Conservation (phyloP, 2,113 vertebrate genomes). For the Malurus melanocephalus region DNA sequence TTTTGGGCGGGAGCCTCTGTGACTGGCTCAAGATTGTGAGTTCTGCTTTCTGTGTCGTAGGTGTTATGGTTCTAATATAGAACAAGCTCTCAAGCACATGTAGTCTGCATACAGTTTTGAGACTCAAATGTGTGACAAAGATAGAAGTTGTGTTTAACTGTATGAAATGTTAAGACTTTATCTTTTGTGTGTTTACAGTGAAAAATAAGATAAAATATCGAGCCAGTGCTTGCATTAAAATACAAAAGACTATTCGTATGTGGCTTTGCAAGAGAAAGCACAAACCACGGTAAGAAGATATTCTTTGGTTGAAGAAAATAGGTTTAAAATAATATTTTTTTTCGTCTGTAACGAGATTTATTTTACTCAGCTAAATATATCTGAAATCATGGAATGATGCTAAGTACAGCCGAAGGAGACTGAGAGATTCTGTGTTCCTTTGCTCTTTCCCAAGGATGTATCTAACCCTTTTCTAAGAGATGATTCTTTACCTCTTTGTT, state of each 20-base stretch:
- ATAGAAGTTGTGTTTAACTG: background rate
- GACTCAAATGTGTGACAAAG: background rate
- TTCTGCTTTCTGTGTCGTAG: background rate
- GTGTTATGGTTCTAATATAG: background rate
- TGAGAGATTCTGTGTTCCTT: background rate
- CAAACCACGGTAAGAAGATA: slow-evolving; percentile 87
- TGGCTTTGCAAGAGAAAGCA: slow-evolving; percentile 96
- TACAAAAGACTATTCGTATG: slow-evolving; percentile 96
- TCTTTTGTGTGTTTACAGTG: slow-evolving; percentile 74
- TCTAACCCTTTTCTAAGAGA: background rate
- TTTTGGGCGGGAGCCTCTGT: background rate
- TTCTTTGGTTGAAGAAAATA: background rate
- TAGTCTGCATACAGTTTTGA: background rate
- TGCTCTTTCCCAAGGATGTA: background rate
- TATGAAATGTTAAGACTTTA: background rate
- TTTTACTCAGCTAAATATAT: background rate
- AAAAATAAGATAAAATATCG: slow-evolving; percentile 95
- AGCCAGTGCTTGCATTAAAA: slow-evolving; percentile 85
- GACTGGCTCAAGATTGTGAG: background rate
- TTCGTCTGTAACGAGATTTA: background rate
- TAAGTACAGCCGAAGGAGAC: background rate
- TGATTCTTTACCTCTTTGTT: background rate
- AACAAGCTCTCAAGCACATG: background rate
- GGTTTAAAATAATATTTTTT: background rate
- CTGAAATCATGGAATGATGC: background rate